These are phyloP conservation scores for Ceraclea dissimilis DNA, from an alignment of 2,888 invertebrate species.

Conservation along the genomic window DNA sequence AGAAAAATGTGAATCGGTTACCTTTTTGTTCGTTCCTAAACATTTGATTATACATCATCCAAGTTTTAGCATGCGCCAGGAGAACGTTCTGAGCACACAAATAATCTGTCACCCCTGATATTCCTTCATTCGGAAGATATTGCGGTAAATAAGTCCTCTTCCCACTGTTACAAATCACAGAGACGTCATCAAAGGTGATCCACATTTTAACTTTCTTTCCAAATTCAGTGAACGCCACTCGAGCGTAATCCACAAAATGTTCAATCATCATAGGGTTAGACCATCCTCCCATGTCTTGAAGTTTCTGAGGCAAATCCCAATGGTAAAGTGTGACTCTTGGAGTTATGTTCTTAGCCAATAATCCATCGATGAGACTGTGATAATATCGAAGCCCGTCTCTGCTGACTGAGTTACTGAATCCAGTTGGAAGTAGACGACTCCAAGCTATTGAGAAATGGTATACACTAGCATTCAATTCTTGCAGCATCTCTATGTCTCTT, in stretches of 20 bases:
- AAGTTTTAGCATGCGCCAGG: conserved; percentile 57
- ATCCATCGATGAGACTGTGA: conserved; percentile 50
- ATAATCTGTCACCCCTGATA: conserved; percentile 53
- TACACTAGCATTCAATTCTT: conserved; percentile 46
- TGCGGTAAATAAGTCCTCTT: conserved; percentile 39
- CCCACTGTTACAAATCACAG: conserved; percentile 40
- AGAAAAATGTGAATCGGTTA: too few species aligned
- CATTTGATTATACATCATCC: conserved; percentile 41
- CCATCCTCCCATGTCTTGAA: conserved; percentile 54
- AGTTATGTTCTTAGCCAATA: conserved; percentile 45
- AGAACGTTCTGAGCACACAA: conserved; percentile 55
- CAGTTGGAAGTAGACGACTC: conserved; percentile 59
- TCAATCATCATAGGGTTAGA: conserved; percentile 52
- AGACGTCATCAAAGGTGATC: conserved; percentile 61
- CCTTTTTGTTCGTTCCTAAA: conserved; percentile 32
- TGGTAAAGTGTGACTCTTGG: conserved; percentile 60
- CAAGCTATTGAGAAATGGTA: conserved; percentile 60
- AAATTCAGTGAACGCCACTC: conserved; percentile 43
- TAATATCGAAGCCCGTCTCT: conserved; percentile 51
- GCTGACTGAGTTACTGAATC: conserved; percentile 41
- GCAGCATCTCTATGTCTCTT: conserved; percentile 52
- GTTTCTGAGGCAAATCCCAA: conserved; percentile 55
- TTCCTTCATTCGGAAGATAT: conserved; percentile 43
- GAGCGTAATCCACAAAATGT: conserved; percentile 55
- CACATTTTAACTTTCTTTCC: conserved; percentile 47